Evolutionary conservation across 2,888 invertebrate species (phyloP), one percentile per base, ranked within the genome.

Genomic region (Rhodophaea formosa): DNA sequence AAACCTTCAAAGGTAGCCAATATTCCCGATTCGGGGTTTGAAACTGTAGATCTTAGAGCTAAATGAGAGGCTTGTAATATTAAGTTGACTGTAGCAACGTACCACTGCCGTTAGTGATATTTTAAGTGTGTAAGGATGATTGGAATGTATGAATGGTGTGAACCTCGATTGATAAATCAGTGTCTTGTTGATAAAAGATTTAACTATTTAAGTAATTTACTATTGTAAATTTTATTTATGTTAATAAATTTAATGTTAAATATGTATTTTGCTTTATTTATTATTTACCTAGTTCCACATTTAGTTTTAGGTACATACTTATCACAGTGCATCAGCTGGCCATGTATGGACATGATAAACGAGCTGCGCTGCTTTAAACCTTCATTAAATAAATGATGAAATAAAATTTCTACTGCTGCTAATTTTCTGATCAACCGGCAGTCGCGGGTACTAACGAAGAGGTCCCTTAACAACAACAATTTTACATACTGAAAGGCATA

Each of bases 1-100:
- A 78, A 75, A 16, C 77, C 82, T 5, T 77, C 84, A 12, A 92
- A 88, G 76, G 68, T 83, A 23, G 77, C 79, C 29, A 72, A 66
- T 55, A 79, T 87, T 59, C 77, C 87, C 3, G 91, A 92, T 52
- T 85, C 86, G 10, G 92, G 91, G 2, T 92, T 91, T 64, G 91
- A 91, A 74, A 92, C 90, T 32, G 89, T 92, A 57, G 91, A 91
- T 68, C 70, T 88, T 61, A 78, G 86, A 72, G 75, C 84, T 62
- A 82, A 87, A 67, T 86, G 65, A 80, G 65, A 69, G 63, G 69
- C 68, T 74, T 61, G 58, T 58, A 68, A 65, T 53, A 64, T 63
- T 69, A 67, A 67, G 56, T 57, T 45, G 51, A 56, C 56, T 54
- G 51, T 39, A 23, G n/a, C 16, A 30, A 47, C 57, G 58, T 60